phyloP scores from a whole-genome alignment of 2,113 vertebrate genomes.

The Charina bottae region DNA sequence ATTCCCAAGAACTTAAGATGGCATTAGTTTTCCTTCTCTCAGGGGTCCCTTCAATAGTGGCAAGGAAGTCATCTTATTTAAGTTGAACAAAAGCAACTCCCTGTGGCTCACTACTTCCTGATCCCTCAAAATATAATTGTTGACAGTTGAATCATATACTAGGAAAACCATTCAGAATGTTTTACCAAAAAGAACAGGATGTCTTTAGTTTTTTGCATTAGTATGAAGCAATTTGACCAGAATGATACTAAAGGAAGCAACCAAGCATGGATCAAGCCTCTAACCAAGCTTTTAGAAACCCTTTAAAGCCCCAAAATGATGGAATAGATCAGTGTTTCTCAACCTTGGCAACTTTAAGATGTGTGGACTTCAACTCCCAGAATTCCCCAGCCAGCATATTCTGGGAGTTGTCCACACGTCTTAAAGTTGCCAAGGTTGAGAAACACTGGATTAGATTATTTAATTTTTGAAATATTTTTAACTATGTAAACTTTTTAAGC shows the following conservation, averaged over 20 bases:
- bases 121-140: conserved; percentile 28
- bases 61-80: conserved; percentile 18
- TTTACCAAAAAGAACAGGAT: conserved; percentile 25
- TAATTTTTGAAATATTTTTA: too few species aligned
- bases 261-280: not conserved
- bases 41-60: too few species aligned
- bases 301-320: not conserved
- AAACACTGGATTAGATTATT: too few species aligned
- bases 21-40: too few species aligned
- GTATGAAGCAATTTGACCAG: not conserved
- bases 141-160: conserved; percentile 40
- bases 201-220: conserved; percentile 40
- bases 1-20: too few species aligned
- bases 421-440: too few species aligned
- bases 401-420: too few species aligned
- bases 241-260: not conserved
- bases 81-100: not conserved
- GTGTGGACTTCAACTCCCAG: too few species aligned
- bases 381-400: too few species aligned
- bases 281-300: not conserved
- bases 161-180: conserved; percentile 25
- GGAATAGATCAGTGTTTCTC: not conserved
- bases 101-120: not conserved
- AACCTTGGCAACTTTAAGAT: too few species aligned
- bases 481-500: not conserved